Conservation (phyloP, 2,113 vertebrate species). For the Gambusia affinis region DNA sequence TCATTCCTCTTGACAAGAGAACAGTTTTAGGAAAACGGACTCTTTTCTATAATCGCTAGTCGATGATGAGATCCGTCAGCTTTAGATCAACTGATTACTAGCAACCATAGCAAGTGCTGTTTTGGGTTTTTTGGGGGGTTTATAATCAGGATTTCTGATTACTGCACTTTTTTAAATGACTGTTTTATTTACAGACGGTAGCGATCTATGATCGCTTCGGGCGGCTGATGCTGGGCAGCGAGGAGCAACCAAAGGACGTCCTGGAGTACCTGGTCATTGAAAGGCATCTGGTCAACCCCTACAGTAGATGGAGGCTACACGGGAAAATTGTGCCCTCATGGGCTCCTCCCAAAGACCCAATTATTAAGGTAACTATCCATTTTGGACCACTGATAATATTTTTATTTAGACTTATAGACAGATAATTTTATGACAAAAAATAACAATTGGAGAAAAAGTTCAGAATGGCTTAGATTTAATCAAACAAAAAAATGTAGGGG, state of each 20-base stretch:
- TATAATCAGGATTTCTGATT: neutral
- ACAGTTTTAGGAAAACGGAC: no score
- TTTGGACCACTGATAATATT: neutral
- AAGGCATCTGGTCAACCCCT: constrained; percentile 86
- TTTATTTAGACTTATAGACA: neutral
- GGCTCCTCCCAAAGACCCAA: constrained; percentile 87
- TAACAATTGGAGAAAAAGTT: no score
- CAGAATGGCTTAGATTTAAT: no score
- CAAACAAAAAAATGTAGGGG: no score
- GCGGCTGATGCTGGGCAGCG: constrained; percentile 89
- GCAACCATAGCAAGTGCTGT: no score
- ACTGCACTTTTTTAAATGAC: neutral
- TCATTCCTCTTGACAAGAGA: no score
- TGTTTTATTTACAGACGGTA: constrained; percentile 77
- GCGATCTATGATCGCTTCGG: constrained; percentile 96
- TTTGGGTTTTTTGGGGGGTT: neutral
- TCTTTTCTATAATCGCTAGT: no score
- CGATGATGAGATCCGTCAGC: no score
- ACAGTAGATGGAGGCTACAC: constrained; percentile 78
- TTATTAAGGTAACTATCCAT: constrained; percentile 85
- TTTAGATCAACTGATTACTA: no score
- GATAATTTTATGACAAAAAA: no score
- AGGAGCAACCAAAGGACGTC: constrained; percentile 88
- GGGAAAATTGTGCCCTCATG: constrained; percentile 83
- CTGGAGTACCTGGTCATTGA: constrained; percentile 94